These are phyloP conservation scores for Lasius platythorax DNA, from an alignment of 2,888 invertebrate genomes.

Conservation along the genomic window DNA sequence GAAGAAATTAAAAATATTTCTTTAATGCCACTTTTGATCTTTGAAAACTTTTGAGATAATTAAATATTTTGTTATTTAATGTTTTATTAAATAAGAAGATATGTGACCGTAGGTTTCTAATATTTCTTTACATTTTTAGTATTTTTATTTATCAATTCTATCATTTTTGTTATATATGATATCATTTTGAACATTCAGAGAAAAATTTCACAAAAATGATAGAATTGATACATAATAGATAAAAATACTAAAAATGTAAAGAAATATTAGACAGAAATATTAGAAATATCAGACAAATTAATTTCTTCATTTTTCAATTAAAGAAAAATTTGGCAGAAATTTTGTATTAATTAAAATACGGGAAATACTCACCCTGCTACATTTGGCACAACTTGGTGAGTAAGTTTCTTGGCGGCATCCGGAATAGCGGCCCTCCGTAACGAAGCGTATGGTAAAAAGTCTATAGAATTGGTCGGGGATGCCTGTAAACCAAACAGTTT, in stretches of 20 bases:
- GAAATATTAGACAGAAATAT: too few relatives aligned
- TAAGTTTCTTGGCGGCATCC: slow-evolving; percentile 88
- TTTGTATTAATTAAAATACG: background rate
- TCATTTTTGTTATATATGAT: too few relatives aligned
- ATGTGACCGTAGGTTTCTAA: too few relatives aligned
- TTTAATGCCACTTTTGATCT: background rate
- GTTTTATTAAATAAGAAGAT: too few relatives aligned
- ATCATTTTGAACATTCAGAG: background rate
- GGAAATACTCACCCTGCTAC: slow-evolving; percentile 82
- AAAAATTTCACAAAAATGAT: background rate
- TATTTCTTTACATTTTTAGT: too few relatives aligned
- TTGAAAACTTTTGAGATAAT: background rate
- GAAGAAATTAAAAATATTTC: background rate
- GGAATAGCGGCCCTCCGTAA: slow-evolving; percentile 86
- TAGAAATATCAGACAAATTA: background rate
- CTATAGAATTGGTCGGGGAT: slow-evolving; percentile 87
- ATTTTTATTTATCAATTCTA: too few relatives aligned
- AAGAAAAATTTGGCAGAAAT: background rate
- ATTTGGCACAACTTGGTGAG: slow-evolving; percentile 86
- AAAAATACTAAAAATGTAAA: background rate
- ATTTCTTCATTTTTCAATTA: background rate
- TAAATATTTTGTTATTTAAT: background rate
- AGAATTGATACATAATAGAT: background rate
- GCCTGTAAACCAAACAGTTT: slow-evolving; percentile 78
- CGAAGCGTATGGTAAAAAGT: slow-evolving; percentile 88